Percentiles rank a stretch among this genome's conserved stretches.
Conservation (phyloP, 2,113 vertebrate species). For the Corydoras maculifer region DNA sequence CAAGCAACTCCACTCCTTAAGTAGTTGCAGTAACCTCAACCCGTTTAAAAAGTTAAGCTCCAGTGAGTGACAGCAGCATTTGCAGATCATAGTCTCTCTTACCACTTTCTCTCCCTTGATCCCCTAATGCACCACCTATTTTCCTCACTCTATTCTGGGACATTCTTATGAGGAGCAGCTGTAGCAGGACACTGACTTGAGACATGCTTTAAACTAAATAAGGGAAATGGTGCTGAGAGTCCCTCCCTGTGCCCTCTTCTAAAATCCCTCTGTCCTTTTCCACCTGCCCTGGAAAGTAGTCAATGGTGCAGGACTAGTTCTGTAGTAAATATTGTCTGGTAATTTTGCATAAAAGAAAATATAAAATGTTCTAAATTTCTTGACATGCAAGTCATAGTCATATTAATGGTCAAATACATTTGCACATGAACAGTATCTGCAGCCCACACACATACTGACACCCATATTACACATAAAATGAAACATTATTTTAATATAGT, state of each 20-base stretch:
- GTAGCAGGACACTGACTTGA: conserved; percentile 44
- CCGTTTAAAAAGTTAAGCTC: conserved; percentile 21
- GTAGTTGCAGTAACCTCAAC: conserved; percentile 35
- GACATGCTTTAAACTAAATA: conserved; percentile 60
- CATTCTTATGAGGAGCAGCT: conserved; percentile 62
- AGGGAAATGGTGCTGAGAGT: conserved; percentile 46
- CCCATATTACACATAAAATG: too few species aligned
- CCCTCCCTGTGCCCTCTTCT: conserved; percentile 4
- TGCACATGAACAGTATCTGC: too few species aligned
- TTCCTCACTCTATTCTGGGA: conserved; percentile 73
- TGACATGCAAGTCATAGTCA: too few species aligned
- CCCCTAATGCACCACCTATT: conserved; percentile 32
- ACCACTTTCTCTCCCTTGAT: conserved; percentile 30
- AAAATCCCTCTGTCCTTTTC: conserved; percentile 9
- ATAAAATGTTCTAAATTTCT: too few species aligned
- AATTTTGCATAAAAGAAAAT: too few species aligned
- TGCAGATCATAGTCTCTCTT: conserved; percentile 34
- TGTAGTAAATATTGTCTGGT: not conserved
- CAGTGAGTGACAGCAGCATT: conserved; percentile 58
- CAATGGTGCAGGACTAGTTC: not conserved
- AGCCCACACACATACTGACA: too few species aligned
- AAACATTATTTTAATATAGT: too few species aligned
- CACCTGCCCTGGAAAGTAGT: not conserved
- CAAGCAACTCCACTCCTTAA: conserved; percentile 15
- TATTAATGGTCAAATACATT: too few species aligned